Evolutionary conservation across 2,888 invertebrate genomes (phyloP).

Genomic region (Drosophila dives): DNA sequence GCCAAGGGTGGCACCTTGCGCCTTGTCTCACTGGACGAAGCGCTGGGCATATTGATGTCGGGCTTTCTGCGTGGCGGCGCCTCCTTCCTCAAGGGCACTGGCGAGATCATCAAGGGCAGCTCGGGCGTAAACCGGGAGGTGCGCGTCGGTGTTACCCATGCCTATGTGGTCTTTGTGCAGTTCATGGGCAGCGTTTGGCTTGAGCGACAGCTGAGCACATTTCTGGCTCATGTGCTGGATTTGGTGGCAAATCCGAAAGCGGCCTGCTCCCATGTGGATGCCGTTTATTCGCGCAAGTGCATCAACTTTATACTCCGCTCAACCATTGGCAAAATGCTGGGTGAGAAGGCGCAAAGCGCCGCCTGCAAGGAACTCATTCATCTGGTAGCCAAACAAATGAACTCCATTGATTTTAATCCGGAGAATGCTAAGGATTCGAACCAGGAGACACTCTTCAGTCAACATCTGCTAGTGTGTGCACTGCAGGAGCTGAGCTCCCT

Average conservation of each 20-base stretch:
- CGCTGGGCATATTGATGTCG: conserved; percentile 94
- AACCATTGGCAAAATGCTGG: conserved; percentile 96
- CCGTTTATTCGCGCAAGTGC: conserved; percentile 98
- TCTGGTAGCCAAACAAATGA: conserved; percentile 97
- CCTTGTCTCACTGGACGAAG: conserved; percentile 94
- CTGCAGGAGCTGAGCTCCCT: conserved; percentile 96
- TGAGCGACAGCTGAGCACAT: conserved; percentile 94
- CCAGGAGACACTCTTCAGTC: conserved; percentile 95
- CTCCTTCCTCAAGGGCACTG: conserved; percentile 96
- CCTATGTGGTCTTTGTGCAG: conserved; percentile 97
- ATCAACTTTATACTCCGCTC: conserved; percentile 97
- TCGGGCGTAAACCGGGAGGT: conserved; percentile 97
- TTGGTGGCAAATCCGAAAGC: conserved; percentile 98
- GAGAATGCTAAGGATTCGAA: conserved; percentile 96
- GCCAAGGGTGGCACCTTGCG: conserved; percentile 77
- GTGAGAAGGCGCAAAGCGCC: conserved; percentile 98
- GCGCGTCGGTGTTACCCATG: conserved; percentile 98
- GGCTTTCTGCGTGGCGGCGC: conserved; percentile 97
- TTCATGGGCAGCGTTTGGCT: conserved; percentile 97
- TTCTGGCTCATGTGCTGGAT: conserved; percentile 95
- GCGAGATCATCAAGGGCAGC: conserved; percentile 97
- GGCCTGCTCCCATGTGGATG: conserved; percentile 98
- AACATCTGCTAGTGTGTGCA: conserved; percentile 96
- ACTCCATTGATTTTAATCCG: conserved; percentile 95
- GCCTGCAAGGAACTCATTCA: conserved; percentile 97